These are phyloP conservation scores for Hirtodrosophila alboralis DNA, from an alignment of 2,888 invertebrate genomes.

Conservation along the genomic window DNA sequence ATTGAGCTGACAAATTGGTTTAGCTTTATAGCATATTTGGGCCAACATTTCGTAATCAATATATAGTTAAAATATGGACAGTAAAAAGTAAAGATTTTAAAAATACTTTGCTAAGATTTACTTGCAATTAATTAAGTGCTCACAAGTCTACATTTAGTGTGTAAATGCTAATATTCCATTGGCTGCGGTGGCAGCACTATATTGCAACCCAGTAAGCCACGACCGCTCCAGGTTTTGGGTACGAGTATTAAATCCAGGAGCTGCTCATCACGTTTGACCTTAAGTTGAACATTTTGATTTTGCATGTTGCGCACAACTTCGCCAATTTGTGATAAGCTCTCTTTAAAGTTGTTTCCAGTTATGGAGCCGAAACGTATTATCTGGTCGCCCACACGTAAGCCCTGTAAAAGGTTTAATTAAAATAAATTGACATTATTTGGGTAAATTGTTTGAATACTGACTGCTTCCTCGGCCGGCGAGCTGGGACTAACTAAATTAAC, in stretches of 20 bases:
- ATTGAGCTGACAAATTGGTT: slow-evolving; percentile 17
- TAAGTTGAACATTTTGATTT: slow-evolving; percentile 85
- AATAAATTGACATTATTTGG: background rate
- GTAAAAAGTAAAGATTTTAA: slow-evolving; percentile 11
- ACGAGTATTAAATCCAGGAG: slow-evolving; percentile 86
- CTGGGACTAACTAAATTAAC: slow-evolving; percentile 90
- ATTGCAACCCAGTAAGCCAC: slow-evolving; percentile 91
- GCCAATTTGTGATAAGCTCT: slow-evolving; percentile 88
- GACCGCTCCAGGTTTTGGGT: slow-evolving; percentile 91
- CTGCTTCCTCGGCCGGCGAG: slow-evolving; percentile 93
- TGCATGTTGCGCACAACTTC: slow-evolving; percentile 88
- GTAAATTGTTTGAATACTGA: slow-evolving; percentile 83
- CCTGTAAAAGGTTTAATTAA: slow-evolving; percentile 84
- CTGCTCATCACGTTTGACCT: slow-evolving; percentile 85
- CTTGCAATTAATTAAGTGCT: slow-evolving; percentile 6
- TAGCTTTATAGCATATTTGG: slow-evolving; percentile 8
- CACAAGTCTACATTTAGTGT: background rate
- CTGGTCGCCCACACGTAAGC: slow-evolving; percentile 88
- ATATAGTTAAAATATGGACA: background rate
- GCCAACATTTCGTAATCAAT: slow-evolving; percentile 15
- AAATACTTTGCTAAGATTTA: slow-evolving; percentile 19
- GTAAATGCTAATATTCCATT: slow-evolving; percentile 45
- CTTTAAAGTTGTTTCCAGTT: slow-evolving; percentile 88
- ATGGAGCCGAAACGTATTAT: slow-evolving; percentile 92
- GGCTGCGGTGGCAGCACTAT: slow-evolving; percentile 84